Percentiles rank a stretch among this genome's conserved stretches.
phyloP scores from a whole-genome alignment of 30 jellyfish, hydroid and myxozoan species.

The Haliclystus octoradiatus region DNA sequence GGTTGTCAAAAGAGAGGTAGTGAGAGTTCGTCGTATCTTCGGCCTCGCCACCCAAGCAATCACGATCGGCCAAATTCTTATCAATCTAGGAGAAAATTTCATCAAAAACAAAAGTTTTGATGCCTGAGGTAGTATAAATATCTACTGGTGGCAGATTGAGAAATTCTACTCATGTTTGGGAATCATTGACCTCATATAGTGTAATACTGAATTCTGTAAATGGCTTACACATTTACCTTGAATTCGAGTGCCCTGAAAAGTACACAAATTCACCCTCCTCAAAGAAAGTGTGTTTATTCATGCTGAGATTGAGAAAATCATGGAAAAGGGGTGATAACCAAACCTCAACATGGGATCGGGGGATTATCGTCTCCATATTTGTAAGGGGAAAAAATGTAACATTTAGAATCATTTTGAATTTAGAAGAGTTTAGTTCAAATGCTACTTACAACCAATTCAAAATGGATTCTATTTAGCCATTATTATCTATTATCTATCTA shows the following conservation, averaged over 20 bases:
- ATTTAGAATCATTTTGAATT: not conserved
- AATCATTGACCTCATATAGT: not conserved
- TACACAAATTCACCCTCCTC: too few species aligned
- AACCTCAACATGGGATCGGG: not conserved
- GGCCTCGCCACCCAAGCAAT: too few species aligned
- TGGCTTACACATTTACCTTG: not conserved
- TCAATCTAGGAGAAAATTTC: not conserved
- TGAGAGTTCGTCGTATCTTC: too few species aligned
- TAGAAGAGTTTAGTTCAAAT: not conserved
- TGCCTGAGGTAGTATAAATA: not conserved
- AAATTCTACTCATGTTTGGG: not conserved
- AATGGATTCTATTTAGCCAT: slow-evolving; percentile 14
- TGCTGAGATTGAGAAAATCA: not conserved
- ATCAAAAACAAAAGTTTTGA: too few species aligned
- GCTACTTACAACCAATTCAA: slow-evolving; percentile 3
- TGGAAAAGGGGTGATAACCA: not conserved
- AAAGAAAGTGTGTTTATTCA: not conserved
- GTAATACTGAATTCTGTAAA: not conserved
- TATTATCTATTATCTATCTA: too few species aligned
- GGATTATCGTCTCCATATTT: not conserved
- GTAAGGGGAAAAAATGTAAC: not conserved
- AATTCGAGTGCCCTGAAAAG: not conserved
- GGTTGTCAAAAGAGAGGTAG: too few species aligned
- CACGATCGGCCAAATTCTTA: too few species aligned
- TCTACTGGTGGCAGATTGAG: not conserved